These are phyloP conservation scores for Anthophora plumipes DNA, from an alignment of 2,888 invertebrate genomes.

Conservation along the genomic window DNA sequence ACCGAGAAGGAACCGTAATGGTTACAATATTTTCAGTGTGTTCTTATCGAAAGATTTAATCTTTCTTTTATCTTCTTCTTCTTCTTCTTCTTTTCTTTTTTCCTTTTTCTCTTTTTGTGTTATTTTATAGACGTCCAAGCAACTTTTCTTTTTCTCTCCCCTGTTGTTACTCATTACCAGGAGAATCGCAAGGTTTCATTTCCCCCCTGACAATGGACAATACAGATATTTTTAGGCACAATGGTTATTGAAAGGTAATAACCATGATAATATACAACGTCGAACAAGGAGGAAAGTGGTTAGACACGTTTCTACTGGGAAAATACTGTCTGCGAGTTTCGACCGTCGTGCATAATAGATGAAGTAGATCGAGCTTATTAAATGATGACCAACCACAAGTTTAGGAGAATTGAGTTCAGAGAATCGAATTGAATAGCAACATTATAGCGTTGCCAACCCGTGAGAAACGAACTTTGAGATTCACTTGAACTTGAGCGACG, in stretches of 20 bases:
- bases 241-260: background rate
- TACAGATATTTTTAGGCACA: background rate
- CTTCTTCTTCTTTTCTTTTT: too few relatives aligned
- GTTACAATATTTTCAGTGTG: too few relatives aligned
- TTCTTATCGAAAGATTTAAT: too few relatives aligned
- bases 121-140: too few relatives aligned
- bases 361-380: slow-evolving; percentile 17
- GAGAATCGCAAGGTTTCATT: background rate
- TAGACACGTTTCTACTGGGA: background rate
- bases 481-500: slow-evolving; percentile 29
- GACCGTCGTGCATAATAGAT: background rate
- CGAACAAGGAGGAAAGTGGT: background rate
- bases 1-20: too few relatives aligned
- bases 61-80: too few relatives aligned
- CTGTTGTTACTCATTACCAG: too few relatives aligned
- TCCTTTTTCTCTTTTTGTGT: too few relatives aligned
- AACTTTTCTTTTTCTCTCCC: too few relatives aligned
- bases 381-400: background rate
- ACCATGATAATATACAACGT: background rate
- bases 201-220: background rate
- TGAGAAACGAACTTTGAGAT: slow-evolving; percentile 28
- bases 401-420: slow-evolving; percentile 6
- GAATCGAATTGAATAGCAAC: slow-evolving; percentile 17
- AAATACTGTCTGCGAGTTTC: background rate
- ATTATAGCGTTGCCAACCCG: background rate